Evolutionary conservation across 92 coral and sea anemone species (phyloP), one percentile per base, ranked within the genome.

Genomic region (Epizoanthus rinbou): DNA sequence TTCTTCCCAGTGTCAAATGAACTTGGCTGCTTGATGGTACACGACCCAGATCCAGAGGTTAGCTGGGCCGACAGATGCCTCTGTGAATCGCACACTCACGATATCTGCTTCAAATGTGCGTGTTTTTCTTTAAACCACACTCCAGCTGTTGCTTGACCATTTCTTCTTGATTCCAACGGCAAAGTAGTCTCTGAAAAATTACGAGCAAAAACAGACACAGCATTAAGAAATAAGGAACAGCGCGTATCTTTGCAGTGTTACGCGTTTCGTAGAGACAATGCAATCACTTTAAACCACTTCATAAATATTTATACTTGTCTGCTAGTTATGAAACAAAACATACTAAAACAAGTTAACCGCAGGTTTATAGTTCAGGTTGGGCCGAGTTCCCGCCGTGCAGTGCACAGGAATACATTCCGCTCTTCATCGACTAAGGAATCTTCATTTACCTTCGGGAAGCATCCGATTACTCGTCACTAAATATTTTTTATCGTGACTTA

Each of bases 41-140:
- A 14, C 57, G 47, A 71, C 22, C n/a, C 24, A 43, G 75, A 13
- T 17, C 17, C 75, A 43, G 56, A 71, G 47, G 75, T 18, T 14
- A 18, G 75, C 56, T 22, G 23, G 19, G 57, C 58, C 10, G 57
- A 19, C 57, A 43, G 19, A 25, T 7, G 1, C 41, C 54, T 71
- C 75, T 71, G 75, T 52, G 19, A 37, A 28, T 71, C 75, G 47
- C 57, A n/a, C 75, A 41, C 57, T 23, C 75, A 71, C 25, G 11
- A 14, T 19, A 39, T 8, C 28, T 43, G 33, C 13, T 14, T 71
- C 75, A 71, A 54, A 39, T 71, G 19, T 54, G 75, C 57, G 41
- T 43, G 57, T 71, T 71, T 43, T 70, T 54, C 75, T 15, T 43
- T 43, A 54, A 43, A 8, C 75, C 33, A 14, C 57, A 70, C 75